Evolutionary conservation across 2,113 vertebrate species (phyloP), one percentile per base, ranked within the genome.

Genomic region (Ceyx margarethae): DNA sequence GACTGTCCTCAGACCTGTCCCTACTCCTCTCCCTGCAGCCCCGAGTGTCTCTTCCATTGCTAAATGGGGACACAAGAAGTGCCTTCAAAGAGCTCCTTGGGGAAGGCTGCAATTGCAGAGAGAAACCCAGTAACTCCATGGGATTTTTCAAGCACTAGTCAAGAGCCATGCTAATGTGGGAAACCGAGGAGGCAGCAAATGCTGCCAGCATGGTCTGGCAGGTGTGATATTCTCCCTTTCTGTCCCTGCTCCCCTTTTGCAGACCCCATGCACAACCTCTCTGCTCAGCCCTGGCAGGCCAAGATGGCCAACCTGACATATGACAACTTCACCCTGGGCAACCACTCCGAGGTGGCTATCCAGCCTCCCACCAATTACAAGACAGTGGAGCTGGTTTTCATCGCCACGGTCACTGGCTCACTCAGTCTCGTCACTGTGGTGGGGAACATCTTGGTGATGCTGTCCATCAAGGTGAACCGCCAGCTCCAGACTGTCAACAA

Each of bases 401-500:
- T 99, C 0, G 98, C 98, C 89, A 97, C 99, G 0, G 99, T 99
- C 57, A 99, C 99, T 0, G 99, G 99, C 65, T 99, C 99, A 0
- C 97, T 99, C 78, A 99, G 99, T 94, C 98, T 99, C 9, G 99
- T 99, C 96, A 99, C 99, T 0, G 98, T 99, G 11, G 99, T 99
- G 33, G 99, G 99, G 73, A 99, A 99, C 93, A 98, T 99, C 95
- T 96, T 99, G 83, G 99, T 99, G 91, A 99, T 99, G 99, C 97
- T 99, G 28, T 99, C 99, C 89, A 99, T 99, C 97, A 99, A 99
- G 96, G 99, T 99, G 37, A 99, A 99, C 97, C 98, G 99, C 50
- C 99, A 99, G 95, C 97, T 99, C 73, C 99, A 99, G 96, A 99
- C 99, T 5, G 98, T 99, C 95, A 99, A 99, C 97, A 99, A 99